A percentile compares a stretch with the other conserved stretches of the same genome.
phyloP scores from a whole-genome alignment of 1,140 invertebrate genomes.

The Proctacanthus coquilletti region DNA sequence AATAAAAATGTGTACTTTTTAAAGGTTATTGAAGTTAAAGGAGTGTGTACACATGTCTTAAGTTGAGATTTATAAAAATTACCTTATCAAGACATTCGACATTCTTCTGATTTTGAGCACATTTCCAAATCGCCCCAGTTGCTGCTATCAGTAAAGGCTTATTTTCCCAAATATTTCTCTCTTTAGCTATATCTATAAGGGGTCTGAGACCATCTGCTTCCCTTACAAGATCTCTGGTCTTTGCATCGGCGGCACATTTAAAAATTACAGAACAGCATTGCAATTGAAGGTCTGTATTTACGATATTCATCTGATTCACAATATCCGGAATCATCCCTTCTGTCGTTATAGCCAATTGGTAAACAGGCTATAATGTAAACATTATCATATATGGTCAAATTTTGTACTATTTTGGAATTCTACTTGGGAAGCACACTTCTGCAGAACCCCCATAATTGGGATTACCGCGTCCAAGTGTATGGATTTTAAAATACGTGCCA shows the following conservation, averaged over 20 bases:
- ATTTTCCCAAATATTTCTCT: constrained; percentile 46
- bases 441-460: constrained; percentile 69
- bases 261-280: constrained; percentile 81
- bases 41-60: no score
- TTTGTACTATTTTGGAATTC: constrained; percentile 9
- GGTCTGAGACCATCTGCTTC: constrained; percentile 71
- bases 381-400: background rate
- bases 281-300: constrained; percentile 43
- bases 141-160: constrained; percentile 67
- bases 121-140: constrained; percentile 89
- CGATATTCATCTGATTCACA: constrained; percentile 57
- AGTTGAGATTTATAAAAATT: no score
- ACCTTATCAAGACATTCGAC: constrained; percentile 57
- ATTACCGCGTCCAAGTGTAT: constrained; percentile 64
- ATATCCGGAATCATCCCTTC: constrained; percentile 76
- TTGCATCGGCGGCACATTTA: constrained; percentile 70
- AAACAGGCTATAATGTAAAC: constrained; percentile 31
- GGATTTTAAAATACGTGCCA: constrained; percentile 60
- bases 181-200: constrained; percentile 56
- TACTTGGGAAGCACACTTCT: constrained; percentile 38
- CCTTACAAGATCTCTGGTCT: constrained; percentile 72
- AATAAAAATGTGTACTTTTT: no score
- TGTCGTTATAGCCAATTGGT: constrained; percentile 70
- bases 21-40: no score
- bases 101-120: constrained; percentile 67